phyloP scores from a whole-genome alignment of 2,797 vertebrate species.

The Hirundo rustica region DNA sequence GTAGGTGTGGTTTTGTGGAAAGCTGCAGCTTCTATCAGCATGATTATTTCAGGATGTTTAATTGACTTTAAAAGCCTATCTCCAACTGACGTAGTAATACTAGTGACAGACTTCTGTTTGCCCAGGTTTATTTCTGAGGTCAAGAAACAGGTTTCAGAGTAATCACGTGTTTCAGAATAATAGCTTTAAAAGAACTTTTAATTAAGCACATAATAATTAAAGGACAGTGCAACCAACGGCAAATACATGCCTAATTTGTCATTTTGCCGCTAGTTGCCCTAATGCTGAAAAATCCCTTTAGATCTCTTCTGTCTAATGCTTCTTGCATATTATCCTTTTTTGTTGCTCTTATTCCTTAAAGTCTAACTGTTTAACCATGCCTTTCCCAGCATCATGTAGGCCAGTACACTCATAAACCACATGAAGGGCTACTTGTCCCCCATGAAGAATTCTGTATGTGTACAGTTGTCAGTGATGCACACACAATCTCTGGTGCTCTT shows the following conservation, averaged over 20 bases:
- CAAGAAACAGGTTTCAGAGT: not conserved
- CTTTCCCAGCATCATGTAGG: not conserved
- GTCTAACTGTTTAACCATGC: not conserved
- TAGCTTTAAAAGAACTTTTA: not conserved
- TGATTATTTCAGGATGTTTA: not conserved
- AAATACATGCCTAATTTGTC: not conserved
- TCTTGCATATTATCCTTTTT: not conserved
- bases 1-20: not conserved
- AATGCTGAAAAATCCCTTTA: not conserved
- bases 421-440: not conserved
- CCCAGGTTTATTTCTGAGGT: not conserved
- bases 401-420: not conserved
- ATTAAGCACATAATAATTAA: not conserved
- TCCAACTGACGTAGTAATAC: not conserved
- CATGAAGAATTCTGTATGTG: not conserved
- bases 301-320: not conserved
- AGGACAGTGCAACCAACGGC: not conserved
- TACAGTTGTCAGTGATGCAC: not conserved
- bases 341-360: not conserved
- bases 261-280: not conserved
- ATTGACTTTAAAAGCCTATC: not conserved
- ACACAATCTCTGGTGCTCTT: not conserved
- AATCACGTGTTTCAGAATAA: not conserved
- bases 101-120: not conserved
- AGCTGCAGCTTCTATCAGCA: not conserved